Conservation (phyloP, 2,797 vertebrate genomes). For the Anguilla marmorata region DNA sequence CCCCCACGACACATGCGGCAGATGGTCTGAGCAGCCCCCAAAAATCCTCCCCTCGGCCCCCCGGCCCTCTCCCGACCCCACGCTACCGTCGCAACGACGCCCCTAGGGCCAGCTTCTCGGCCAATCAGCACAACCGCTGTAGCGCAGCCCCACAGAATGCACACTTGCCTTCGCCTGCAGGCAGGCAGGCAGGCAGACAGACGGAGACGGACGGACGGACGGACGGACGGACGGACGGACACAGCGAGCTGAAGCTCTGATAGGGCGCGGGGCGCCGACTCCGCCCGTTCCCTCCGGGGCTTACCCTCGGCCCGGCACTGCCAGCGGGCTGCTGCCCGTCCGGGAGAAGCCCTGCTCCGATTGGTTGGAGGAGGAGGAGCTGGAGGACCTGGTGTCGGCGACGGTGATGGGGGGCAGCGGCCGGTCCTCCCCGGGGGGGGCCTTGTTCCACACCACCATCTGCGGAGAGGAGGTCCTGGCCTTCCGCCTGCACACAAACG, state of each 20-base stretch:
- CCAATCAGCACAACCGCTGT: not conserved
- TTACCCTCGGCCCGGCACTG: constrained; percentile 79
- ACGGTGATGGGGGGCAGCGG: constrained; percentile 68
- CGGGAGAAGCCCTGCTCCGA: constrained; percentile 81
- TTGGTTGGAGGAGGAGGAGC: constrained; percentile 92
- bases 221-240: not conserved
- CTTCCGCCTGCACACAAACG: constrained; percentile 78
- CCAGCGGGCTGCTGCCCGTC: constrained; percentile 91
- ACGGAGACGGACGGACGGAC: not conserved
- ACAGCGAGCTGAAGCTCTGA: not conserved
- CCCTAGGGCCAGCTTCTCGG: not conserved
- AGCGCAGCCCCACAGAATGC: not conserved
- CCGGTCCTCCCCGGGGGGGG: constrained; percentile 76
- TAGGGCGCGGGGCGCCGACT: not conserved
- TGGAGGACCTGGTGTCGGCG: constrained; percentile 83
- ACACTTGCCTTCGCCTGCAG: not conserved
- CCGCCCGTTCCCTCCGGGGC: not conserved
- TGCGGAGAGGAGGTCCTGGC: constrained; percentile 82
- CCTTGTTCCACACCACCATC: constrained; percentile 80
- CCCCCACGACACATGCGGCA: not conserved
- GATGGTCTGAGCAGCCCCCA: constrained; percentile 32
- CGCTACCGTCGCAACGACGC: not conserved
- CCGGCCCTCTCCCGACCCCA: not conserved
- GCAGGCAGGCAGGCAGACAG: not conserved
- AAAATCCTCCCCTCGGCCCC: not conserved